These are phyloP conservation scores for Drosophila takahashii DNA, from an alignment of 1,140 invertebrate genomes.

Conservation along the genomic window DNA sequence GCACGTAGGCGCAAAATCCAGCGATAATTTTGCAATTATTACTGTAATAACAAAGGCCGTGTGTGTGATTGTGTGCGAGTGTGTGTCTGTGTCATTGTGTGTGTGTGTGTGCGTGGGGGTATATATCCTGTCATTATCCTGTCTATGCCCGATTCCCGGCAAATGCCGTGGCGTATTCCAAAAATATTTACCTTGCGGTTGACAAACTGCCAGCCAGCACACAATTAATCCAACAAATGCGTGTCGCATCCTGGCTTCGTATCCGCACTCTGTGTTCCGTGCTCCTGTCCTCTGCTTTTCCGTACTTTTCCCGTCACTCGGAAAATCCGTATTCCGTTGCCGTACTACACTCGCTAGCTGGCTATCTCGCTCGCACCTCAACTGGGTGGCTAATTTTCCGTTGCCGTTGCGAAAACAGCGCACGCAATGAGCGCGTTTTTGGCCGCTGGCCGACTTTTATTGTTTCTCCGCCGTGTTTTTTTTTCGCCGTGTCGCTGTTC, in stretches of 20 bases:
- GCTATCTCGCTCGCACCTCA: conserved; percentile 3
- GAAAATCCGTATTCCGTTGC: conserved; percentile 6
- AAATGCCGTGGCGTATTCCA: conserved; percentile 28
- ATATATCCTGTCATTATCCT: conserved; percentile 57
- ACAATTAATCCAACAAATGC: conserved; percentile 84
- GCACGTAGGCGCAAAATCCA: conserved; percentile 73
- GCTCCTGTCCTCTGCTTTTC: conserved; percentile 7
- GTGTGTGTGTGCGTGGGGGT: conserved; percentile 12
- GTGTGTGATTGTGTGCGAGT: conserved; percentile 8
- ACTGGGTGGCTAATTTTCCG: conserved; percentile 52
- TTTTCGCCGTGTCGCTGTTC: conserved; percentile 36
- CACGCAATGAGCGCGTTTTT: conserved; percentile 80
- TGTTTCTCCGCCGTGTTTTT: conserved; percentile 51
- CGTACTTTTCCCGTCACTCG: conserved; percentile 9
- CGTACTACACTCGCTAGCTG: neutral
- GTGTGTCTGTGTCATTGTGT: neutral
- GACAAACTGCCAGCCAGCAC: conserved; percentile 80
- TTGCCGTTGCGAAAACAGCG: conserved; percentile 72
- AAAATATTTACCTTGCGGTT: conserved; percentile 84
- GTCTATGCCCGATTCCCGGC: conserved; percentile 27
- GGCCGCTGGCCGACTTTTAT: conserved; percentile 78
- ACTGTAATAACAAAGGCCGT: conserved; percentile 74
- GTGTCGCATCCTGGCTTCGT: conserved; percentile 67
- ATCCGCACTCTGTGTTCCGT: conserved; percentile 3
- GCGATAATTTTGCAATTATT: conserved; percentile 83